Evolutionary conservation across 2,797 vertebrate genomes (phyloP).

Genomic region (Anguilla obscura): DNA sequence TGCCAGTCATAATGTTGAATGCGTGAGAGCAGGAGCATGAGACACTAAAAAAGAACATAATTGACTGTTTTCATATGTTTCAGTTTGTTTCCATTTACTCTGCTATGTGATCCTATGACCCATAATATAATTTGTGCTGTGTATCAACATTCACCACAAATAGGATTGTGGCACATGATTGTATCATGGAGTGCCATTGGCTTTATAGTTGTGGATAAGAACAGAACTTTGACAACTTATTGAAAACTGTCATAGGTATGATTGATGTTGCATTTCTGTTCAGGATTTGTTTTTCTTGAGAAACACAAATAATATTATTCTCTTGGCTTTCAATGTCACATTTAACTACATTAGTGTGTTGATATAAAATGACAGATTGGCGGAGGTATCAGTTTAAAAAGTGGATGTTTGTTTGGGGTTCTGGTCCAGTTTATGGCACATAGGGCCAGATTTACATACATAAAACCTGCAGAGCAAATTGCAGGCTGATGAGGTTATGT

Average conservation of each 20-base stretch:
- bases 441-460: too few relatives aligned
- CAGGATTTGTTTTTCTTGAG: not conserved
- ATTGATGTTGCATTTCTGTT: not conserved
- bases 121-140: not conserved
- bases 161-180: not conserved
- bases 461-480: too few relatives aligned
- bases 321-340: not conserved
- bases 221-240: not conserved
- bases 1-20: not conserved
- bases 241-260: not conserved
- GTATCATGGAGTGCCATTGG: not conserved
- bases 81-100: not conserved
- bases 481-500: too few relatives aligned
- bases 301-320: not conserved
- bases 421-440: too few relatives aligned
- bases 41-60: not conserved
- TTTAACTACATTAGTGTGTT: not conserved
- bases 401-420: too few relatives aligned
- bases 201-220: not conserved
- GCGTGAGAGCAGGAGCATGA: not conserved
- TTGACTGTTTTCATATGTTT: not conserved
- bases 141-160: slow-evolving; percentile 3
- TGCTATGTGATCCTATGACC: not conserved
- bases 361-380: not conserved
- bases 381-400: too few relatives aligned